phyloP scores from a whole-genome alignment of 2,797 vertebrate species.

The Pipistrellus nathusii region DNA sequence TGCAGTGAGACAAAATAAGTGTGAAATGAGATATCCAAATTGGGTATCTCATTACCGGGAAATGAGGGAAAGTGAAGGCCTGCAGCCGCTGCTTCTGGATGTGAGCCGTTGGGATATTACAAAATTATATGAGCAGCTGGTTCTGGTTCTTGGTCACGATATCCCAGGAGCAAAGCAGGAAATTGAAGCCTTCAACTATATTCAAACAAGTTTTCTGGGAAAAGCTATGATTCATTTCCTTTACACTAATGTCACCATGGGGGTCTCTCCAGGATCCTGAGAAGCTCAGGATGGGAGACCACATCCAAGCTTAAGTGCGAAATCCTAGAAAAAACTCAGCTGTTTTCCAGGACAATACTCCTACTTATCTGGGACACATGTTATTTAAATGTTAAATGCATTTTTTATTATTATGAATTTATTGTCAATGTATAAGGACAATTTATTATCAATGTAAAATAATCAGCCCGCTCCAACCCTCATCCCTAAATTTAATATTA shows the following conservation, averaged over 20 bases:
- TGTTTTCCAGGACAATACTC: not conserved
- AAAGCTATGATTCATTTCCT: conserved; percentile 26
- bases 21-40: conserved; percentile 71
- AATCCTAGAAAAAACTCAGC: not conserved
- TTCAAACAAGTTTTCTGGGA: not conserved
- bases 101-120: not conserved
- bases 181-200: conserved; percentile 37
- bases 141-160: conserved; percentile 41
- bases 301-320: not conserved
- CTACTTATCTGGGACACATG: not conserved
- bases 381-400: not conserved
- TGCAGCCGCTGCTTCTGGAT: not conserved
- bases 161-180: conserved; percentile 43
- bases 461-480: accelerated
- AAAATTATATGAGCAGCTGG: conserved; percentile 49
- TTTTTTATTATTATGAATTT: not conserved
- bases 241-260: not conserved
- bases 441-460: not conserved
- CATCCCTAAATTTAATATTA: not conserved
- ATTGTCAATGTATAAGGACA: not conserved
- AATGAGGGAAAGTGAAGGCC: not conserved
- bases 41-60: conserved; percentile 59
- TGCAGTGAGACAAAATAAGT: conserved; percentile 48
- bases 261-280: not conserved
- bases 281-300: not conserved